These are phyloP conservation scores for Trematomus bernacchii DNA, from an alignment of 2,797 vertebrate genomes.

Conservation along the genomic window DNA sequence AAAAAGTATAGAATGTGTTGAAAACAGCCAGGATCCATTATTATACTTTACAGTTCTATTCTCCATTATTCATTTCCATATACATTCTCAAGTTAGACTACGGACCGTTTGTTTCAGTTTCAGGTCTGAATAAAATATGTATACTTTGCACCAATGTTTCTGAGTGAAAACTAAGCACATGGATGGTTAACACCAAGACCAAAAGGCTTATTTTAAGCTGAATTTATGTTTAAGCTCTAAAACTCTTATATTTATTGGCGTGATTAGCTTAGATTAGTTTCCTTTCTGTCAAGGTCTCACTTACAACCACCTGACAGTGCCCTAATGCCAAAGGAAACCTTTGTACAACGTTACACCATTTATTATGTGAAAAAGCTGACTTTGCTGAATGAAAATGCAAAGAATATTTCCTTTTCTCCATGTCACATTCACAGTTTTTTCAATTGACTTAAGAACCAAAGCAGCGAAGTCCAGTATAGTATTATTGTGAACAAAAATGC, in stretches of 20 bases:
- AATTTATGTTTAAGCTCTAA: conserved; percentile 3
- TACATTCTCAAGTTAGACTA: neutral
- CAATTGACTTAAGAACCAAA: conserved; percentile 12
- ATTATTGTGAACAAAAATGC: neutral
- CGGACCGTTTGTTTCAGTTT: neutral
- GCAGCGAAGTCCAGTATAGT: neutral
- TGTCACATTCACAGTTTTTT: conserved; percentile 33
- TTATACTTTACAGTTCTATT: too few species aligned
- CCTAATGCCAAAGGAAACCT: conserved; percentile 16
- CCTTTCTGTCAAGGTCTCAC: conserved; percentile 21
- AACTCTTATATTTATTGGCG: conserved; percentile 6
- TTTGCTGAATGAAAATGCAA: conserved; percentile 37
- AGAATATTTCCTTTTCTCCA: conserved; percentile 66
- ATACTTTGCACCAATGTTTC: neutral
- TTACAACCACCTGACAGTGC: conserved; percentile 41
- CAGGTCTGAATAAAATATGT: neutral
- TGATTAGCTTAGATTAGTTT: conserved; percentile 10
- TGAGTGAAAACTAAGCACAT: neutral
- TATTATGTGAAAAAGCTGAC: conserved; percentile 58
- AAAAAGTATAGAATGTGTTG: neutral
- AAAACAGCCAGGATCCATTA: neutral
- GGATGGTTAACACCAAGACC: neutral
- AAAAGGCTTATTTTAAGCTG: neutral
- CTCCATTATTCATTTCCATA: too few species aligned
- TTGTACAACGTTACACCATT: conserved; percentile 33